Base-by-base conservation (phyloP, 1,140 invertebrate genomes). In the Calosoma granatense region DNA sequence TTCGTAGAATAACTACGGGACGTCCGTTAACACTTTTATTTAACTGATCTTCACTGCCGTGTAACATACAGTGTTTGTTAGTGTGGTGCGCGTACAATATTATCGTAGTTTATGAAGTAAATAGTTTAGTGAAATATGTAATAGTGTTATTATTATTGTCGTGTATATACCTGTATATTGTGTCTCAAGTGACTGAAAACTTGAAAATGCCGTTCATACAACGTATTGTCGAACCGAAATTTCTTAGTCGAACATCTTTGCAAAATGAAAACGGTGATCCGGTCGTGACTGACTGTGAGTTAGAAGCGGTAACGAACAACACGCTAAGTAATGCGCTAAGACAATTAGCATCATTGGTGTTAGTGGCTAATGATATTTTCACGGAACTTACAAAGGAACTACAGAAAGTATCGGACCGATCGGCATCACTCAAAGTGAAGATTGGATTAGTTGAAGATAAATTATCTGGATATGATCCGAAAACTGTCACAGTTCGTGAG, bases 401-500 rank as follows among this genome's bases (percentile, higher is more conserved):
- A 61, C 76, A 82, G 67, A 72, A 76, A 57, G 80, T 90, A 59
- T 78, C 78, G 39, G 78, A 82, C 62, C 75, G 86, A 60, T 82
- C 84, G 6, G 78, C 80, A 41, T 71, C 71, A 9, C 78, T 88
- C 41, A 80, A 80, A 63, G 68, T 69, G 15, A 82, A 82, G 61
- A 81, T 90, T 57, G 69, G 71, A 22, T 70, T 70, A 21, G 75
- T 90, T 53, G 79, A 83, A 62, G 76, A 79, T 56, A 73, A 77
- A 60, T 81, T 87, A 41, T 47, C 60, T 54, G 70, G 68, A 51
- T 84, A 81, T 72, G 86, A 90, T 72, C 86, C 87, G 51, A 89
- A 87, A 75, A 81, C 81, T 71, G 86, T 89, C 63, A 77, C 84
- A 81, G 87, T 90, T 76, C 87, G 88, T 90, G 81, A 90, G 88